These are phyloP conservation scores for Kryphioiulus occultus DNA, from an alignment of 2,888 invertebrate species.

Conservation along the genomic window DNA sequence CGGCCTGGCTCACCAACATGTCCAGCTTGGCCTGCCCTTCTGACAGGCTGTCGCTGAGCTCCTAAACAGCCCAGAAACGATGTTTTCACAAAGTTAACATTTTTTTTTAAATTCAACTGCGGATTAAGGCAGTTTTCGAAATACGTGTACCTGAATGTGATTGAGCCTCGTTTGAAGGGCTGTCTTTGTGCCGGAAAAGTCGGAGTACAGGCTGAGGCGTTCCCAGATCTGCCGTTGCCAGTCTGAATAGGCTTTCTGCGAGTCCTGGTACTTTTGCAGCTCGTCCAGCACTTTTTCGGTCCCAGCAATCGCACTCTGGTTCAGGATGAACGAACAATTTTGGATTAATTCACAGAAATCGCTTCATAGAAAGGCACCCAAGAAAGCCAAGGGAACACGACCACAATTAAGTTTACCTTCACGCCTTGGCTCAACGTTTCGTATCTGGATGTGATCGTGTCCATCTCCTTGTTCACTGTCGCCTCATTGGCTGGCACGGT, in stretches of 20 bases:
- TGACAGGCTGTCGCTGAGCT: constrained; percentile 78
- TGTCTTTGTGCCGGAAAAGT: constrained; percentile 86
- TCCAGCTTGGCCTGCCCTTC: constrained; percentile 81
- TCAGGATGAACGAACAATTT: not conserved
- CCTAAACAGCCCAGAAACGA: constrained; percentile 61
- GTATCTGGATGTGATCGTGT: constrained; percentile 78
- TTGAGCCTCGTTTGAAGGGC: constrained; percentile 81
- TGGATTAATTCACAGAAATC: too few relatives aligned
- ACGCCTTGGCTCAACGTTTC: constrained; percentile 67
- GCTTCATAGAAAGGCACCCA: too few relatives aligned
- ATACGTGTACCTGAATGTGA: constrained; percentile 70
- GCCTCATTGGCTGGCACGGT: constrained; percentile 25
- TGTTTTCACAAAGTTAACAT: not conserved
- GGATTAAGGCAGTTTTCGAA: not conserved
- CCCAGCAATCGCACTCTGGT: constrained; percentile 42
- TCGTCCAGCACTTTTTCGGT: constrained; percentile 68
- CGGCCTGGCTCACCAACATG: constrained; percentile 76
- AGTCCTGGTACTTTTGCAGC: constrained; percentile 84
- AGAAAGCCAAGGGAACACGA: too few relatives aligned
- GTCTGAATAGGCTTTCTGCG: constrained; percentile 85
- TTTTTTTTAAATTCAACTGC: not conserved
- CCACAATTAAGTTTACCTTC: constrained; percentile 34
- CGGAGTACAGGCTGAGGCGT: constrained; percentile 78
- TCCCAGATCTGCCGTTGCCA: constrained; percentile 92
- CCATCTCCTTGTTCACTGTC: constrained; percentile 67